phyloP scores from a whole-genome alignment of 2,888 invertebrate genomes.

The Neoscelio sp. region DNA sequence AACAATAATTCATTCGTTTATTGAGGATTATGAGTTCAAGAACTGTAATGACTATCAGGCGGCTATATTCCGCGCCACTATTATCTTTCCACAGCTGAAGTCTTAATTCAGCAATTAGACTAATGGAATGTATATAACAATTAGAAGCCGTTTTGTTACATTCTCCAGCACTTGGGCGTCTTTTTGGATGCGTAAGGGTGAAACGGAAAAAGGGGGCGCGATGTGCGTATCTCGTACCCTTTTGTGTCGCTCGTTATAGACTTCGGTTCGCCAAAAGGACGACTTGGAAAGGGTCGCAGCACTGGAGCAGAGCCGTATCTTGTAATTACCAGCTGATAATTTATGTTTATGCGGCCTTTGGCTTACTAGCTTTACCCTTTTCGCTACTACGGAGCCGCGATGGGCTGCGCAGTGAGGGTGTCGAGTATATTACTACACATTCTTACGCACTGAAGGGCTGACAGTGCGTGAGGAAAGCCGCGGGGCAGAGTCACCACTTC shows the following conservation, averaged over 20 bases:
- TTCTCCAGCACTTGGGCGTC: constrained; percentile 70
- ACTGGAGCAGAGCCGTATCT: constrained; percentile 77
- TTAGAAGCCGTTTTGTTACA: constrained; percentile 80
- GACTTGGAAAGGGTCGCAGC: constrained; percentile 65
- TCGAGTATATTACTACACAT: constrained; percentile 82
- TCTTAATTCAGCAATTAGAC: constrained; percentile 83
- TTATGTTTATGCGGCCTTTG: constrained; percentile 82
- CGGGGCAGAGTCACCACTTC: constrained; percentile 70
- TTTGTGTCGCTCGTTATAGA: constrained; percentile 73
- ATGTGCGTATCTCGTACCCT: constrained; percentile 70
- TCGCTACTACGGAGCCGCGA: constrained; percentile 68
- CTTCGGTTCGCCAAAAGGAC: constrained; percentile 62
- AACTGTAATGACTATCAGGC: constrained; percentile 74
- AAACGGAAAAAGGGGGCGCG: constrained; percentile 73
- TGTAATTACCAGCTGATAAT: constrained; percentile 83
- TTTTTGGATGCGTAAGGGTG: constrained; percentile 65
- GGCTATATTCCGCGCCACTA: constrained; percentile 63
- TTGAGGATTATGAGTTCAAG: constrained; percentile 64
- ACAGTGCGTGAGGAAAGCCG: constrained; percentile 67
- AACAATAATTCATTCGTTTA: constrained; percentile 62
- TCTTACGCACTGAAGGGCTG: constrained; percentile 75
- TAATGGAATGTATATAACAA: constrained; percentile 84
- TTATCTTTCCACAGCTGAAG: constrained; percentile 75
- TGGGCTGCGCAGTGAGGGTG: constrained; percentile 67
- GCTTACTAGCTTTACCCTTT: constrained; percentile 81